Evolutionary conservation across 1,140 invertebrate species (phyloP), one percentile per base, ranked within the genome.

Genomic region (Drosophila busckii): DNA sequence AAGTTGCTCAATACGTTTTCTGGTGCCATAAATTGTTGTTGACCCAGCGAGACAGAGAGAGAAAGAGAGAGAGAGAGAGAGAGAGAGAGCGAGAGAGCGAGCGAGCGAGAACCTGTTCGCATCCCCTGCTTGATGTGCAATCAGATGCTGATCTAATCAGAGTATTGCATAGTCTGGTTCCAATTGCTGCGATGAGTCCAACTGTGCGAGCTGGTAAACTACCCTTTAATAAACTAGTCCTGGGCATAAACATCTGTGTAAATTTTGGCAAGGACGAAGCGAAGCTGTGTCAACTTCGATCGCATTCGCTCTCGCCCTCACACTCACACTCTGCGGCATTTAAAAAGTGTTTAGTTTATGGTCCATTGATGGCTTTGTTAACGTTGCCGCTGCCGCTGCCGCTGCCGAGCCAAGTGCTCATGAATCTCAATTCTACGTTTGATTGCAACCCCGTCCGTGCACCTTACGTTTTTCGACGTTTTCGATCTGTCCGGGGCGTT

Each of bases 321-420:
- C 26, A 31, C 71, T 58, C 53, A 37, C 48, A 22, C 45, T n/a
- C 26, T 41, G n/a, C 50, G 40, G 42, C 82, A 48, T 85, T 85
- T 85, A 85, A 85, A 84, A 85, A 85, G 82, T 85, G 82, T 85
- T 85, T 85, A 85, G 82, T 85, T 85, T 85, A 85, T 85, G 75
- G 82, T 66, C 61, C 75, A 84, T 85, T 85, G 82, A 85, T 85
- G 82, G 82, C 82, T 85, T 85, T 85, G 82, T 85, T 84, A 84
- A 84, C 73, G n/a, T 82, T 58, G 63, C 44, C 67, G 56, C 78
- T n/a, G 35, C 46, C 49, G 54, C 50, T 66, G n/a, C n/a, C n/a
- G n/a, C n/a, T n/a, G n/a, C n/a, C 64, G 42, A 35, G 46, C 48
- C 44, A 40, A n/a, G 20, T 19, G 34, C 49, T 48, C 71, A 50